These are phyloP conservation scores for Theretra japonica DNA, from an alignment of 2,888 invertebrate species.

Conservation along the genomic window DNA sequence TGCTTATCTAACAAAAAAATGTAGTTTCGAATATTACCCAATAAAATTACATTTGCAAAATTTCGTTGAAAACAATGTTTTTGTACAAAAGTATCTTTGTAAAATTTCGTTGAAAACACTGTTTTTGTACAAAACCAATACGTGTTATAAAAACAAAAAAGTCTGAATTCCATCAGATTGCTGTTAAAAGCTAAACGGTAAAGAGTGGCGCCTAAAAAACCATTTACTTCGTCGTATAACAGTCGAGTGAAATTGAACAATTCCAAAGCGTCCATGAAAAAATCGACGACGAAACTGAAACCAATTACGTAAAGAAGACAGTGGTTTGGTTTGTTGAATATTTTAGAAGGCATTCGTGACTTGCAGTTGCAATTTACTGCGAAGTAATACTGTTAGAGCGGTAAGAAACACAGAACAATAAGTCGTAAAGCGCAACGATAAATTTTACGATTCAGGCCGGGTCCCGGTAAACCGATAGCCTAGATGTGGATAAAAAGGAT, in stretches of 20 bases:
- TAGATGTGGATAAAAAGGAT: constrained; percentile 51
- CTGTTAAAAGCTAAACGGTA: not conserved
- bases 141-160: not conserved
- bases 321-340: constrained; percentile 39
- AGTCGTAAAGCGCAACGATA: constrained; percentile 74
- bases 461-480: constrained; percentile 73
- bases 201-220: not conserved
- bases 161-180: not conserved
- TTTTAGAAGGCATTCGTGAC: constrained; percentile 54
- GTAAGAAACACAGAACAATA: constrained; percentile 70
- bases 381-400: constrained; percentile 46
- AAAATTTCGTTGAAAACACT: too few species aligned
- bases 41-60: too few species aligned
- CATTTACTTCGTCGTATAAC: not conserved
- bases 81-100: too few species aligned
- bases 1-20: too few species aligned
- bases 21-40: too few species aligned
- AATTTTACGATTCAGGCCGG: constrained; percentile 67
- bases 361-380: constrained; percentile 41
- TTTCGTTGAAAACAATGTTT: too few species aligned
- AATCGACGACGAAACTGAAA: constrained; percentile 24
- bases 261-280: constrained; percentile 22
- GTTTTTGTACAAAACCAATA: too few species aligned
- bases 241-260: constrained; percentile 17
- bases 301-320: constrained; percentile 39